Percentiles rank a stretch among this genome's conserved stretches.
phyloP scores from a whole-genome alignment of 2,113 vertebrate species.

The Condylura cristata region DNA sequence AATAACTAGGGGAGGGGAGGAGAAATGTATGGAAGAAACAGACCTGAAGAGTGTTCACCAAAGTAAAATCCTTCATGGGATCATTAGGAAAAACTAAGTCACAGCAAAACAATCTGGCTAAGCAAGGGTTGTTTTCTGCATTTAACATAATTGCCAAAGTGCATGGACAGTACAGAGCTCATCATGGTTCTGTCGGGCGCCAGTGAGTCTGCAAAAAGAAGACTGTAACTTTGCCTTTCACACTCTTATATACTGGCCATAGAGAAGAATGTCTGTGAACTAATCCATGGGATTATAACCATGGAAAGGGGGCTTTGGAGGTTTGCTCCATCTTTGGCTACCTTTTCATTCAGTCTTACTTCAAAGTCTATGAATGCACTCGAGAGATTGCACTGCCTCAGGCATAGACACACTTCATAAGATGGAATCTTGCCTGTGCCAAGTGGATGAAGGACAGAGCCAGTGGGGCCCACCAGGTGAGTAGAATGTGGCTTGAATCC shows the following conservation, averaged over 20 bases:
- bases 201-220: background rate
- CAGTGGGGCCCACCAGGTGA: background rate
- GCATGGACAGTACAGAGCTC: background rate
- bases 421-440: background rate
- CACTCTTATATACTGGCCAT: background rate
- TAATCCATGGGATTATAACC: background rate
- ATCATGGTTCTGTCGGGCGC: background rate
- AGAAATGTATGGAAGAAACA: background rate
- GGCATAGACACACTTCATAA: background rate
- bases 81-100: background rate
- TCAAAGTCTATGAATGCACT: background rate
- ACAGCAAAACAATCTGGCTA: background rate
- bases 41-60: background rate
- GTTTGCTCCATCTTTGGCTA: background rate
- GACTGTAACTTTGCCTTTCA: background rate
- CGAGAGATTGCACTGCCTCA: background rate
- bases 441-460: background rate
- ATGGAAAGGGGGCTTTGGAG: background rate
- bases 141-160: background rate
- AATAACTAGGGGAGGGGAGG: no score
- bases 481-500: background rate
- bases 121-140: background rate
- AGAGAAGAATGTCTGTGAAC: background rate
- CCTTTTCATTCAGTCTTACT: background rate
- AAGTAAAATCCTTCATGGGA: background rate